Percentiles rank a stretch among this genome's conserved stretches.
Conservation (phyloP, 1,140 invertebrate species). For the Eupeodes corollae region DNA sequence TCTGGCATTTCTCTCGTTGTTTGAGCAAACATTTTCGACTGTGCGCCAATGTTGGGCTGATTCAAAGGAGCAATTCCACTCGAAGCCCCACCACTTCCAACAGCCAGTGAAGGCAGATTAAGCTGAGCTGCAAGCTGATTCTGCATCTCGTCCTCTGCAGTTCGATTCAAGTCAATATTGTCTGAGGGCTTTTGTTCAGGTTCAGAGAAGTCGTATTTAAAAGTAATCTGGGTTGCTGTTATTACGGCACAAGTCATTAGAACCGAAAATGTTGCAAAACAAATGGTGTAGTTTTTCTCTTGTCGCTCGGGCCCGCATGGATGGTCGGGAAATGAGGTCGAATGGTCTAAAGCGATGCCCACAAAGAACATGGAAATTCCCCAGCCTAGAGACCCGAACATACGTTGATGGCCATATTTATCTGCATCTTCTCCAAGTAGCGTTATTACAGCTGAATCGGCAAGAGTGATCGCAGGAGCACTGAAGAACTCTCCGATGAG, state of each 20-base stretch:
- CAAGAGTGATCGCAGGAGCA: conserved; percentile 93
- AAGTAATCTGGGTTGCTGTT: conserved; percentile 77
- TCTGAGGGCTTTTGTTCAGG: conserved; percentile 20
- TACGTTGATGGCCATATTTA: conserved; percentile 89
- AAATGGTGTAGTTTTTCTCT: conserved; percentile 97
- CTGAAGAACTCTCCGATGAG: conserved; percentile 96
- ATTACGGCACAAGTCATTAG: conserved; percentile 92
- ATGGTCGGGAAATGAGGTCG: conserved; percentile 77
- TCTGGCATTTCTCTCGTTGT: conserved; percentile 80
- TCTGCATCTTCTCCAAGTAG: conserved; percentile 85
- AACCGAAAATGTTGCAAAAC: conserved; percentile 95
- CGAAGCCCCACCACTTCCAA: conserved; percentile 26
- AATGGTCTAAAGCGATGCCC: conserved; percentile 95
- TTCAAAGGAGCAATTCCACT: conserved; percentile 35
- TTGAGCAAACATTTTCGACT: conserved; percentile 90
- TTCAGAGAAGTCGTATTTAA: conserved; percentile 56
- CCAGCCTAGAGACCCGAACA: conserved; percentile 98
- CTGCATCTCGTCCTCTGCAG: conserved; percentile 61
- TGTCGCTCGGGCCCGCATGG: conserved; percentile 78
- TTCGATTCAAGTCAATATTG: conserved; percentile 34
- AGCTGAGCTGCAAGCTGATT: conserved; percentile 69
- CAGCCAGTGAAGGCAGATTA: conserved; percentile 58
- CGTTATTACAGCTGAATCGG: conserved; percentile 86
- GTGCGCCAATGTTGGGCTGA: conserved; percentile 45
- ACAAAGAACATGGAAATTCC: conserved; percentile 97